Evolutionary conservation across 35 echinoderm and acorn worm species (phyloP), one percentile per base, ranked within the genome.

Genomic region (Apostichopus japonicus): DNA sequence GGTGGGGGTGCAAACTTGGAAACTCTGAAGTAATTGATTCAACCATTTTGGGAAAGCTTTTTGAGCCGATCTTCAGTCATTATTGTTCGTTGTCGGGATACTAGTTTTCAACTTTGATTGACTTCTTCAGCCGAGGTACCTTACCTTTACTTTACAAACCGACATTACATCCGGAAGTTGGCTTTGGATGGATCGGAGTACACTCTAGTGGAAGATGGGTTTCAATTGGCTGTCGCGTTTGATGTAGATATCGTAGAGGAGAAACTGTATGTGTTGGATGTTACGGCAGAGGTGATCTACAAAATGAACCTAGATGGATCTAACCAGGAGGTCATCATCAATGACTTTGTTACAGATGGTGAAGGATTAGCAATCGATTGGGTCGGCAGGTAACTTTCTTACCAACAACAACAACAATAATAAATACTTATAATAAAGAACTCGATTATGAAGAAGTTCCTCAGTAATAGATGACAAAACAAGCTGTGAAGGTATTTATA

Each of bases 331-430:
- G 87, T 71, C 10, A 94, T 99, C 57, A 87, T 96, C 61, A 57
- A 79, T 14, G 84, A 95, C 10, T 77, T 80, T 71, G 86, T 98
- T 3, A 23, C 53, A 14, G 87, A 84, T 24, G 94, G 92, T 6
- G 94, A 98, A 92, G 94, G 96, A 19, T 57, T 98, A 8, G 94
- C 96, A 17, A 77, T 98, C 6, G 96, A 95, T 44, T 98, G 94
- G 96, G 81, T 95, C 91, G 92, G 94, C 54, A 98, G 93, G 96
- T 98, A 24, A 78, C 17, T 56, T 5, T 11, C 33, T 44, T 44
- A 44, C 33, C 33, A 44, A 44, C 33, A 44, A 0, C 33, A 44
- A 0, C 51, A 27, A 11, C 25, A 82, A 21, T 3, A 75, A 23
- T 75, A 24, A 8, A 75, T 75, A 75, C 15, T 75, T 75, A 75